These are phyloP conservation scores for Empis livida DNA, from an alignment of 2,888 invertebrate species.

Conservation along the genomic window DNA sequence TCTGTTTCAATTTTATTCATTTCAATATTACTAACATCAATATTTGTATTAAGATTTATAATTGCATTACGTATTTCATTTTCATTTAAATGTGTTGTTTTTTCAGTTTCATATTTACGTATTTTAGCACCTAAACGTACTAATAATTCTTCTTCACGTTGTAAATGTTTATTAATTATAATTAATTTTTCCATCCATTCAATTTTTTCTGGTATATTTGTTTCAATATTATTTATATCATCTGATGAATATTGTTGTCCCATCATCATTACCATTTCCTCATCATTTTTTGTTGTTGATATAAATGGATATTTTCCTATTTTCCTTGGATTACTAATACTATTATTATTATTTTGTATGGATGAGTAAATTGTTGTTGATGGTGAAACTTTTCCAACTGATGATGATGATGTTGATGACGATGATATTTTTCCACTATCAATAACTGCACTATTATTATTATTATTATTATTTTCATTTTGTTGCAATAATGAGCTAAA, in stretches of 20 bases:
- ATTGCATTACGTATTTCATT: slow-evolving; percentile 38
- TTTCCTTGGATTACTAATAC: not conserved
- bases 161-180: slow-evolving; percentile 57
- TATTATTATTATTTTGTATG: not conserved
- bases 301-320: not conserved
- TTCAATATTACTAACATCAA: slow-evolving; percentile 40
- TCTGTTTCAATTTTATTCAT: slow-evolving; percentile 42
- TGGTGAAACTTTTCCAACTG: slow-evolving; percentile 32
- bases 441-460: not conserved
- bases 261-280: slow-evolving; percentile 20
- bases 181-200: slow-evolving; percentile 60
- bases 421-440: not conserved
- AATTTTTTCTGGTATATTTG: slow-evolving; percentile 37
- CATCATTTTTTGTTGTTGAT: slow-evolving; percentile 30
- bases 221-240: not conserved
- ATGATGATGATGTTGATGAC: slow-evolving; percentile 37
- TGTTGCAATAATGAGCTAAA: slow-evolving; percentile 33
- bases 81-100: slow-evolving; percentile 25
- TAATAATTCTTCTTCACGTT: slow-evolving; percentile 59
- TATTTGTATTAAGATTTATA: slow-evolving; percentile 38
- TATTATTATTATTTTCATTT: not conserved
- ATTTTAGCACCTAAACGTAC: slow-evolving; percentile 53
- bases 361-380: too few species aligned
- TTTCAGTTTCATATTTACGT: slow-evolving; percentile 43
- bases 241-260: slow-evolving; percentile 38